phyloP scores from a whole-genome alignment of 2,113 vertebrate species.

The Dolichotis patagonum region DNA sequence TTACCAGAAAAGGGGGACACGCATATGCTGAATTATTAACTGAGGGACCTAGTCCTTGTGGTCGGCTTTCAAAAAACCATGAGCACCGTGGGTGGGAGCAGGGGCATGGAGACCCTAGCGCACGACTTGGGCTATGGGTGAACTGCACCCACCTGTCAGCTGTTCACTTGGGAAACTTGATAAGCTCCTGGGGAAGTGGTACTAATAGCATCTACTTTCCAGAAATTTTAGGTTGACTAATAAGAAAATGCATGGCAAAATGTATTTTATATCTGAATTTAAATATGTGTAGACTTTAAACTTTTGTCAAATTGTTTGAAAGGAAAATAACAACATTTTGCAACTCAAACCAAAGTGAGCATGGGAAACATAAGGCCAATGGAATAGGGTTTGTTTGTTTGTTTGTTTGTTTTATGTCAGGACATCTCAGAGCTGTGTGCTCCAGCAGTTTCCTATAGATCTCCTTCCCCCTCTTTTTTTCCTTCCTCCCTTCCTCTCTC shows the following conservation, averaged over 20 bases:
- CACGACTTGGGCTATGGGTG: background rate
- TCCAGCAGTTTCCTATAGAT: background rate
- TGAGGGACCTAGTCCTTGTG: background rate
- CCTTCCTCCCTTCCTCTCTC: too few species aligned
- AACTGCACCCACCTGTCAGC: background rate
- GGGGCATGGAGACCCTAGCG: background rate
- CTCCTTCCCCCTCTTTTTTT: too few species aligned
- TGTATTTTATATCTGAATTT: constrained; percentile 15
- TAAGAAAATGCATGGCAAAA: background rate
- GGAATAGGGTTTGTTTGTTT: background rate
- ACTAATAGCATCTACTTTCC: background rate
- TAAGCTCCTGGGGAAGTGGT: background rate
- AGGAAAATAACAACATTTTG: constrained; percentile 34
- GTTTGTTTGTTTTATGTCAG: background rate
- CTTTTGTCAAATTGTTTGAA: constrained; percentile 16
- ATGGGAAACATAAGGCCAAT: background rate
- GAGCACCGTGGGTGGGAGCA: accelerated
- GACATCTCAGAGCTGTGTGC: background rate
- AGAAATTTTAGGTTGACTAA: background rate
- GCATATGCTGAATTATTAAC: background rate
- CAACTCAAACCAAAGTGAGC: background rate
- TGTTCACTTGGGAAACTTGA: background rate
- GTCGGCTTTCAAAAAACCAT: background rate
- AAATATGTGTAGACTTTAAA: background rate
- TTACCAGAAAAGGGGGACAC: background rate